phyloP scores from a whole-genome alignment of 2,797 vertebrate genomes.

The Poecile montanus region DNA sequence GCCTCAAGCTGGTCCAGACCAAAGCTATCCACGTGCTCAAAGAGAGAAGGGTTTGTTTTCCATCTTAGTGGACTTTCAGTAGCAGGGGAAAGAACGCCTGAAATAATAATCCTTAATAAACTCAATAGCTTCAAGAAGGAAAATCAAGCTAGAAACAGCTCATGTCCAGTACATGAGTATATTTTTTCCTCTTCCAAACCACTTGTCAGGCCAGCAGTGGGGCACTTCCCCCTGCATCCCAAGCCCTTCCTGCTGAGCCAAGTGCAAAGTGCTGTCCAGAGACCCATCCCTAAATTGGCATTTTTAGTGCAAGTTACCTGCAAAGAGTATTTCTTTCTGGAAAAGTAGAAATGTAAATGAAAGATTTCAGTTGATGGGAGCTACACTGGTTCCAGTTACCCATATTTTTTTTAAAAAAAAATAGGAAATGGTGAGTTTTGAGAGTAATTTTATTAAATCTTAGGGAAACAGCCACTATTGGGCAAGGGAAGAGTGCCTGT shows the following conservation, averaged over 20 bases:
- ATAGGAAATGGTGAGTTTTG: neutral
- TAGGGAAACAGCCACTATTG: neutral
- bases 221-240: neutral
- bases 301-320: neutral
- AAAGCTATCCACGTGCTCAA: neutral
- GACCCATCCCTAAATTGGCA: neutral
- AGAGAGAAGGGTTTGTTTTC: slow-evolving; percentile 36
- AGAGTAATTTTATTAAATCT: neutral
- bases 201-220: fast-evolving
- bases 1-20: slow-evolving; percentile 25
- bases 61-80: neutral
- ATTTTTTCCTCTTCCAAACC: neutral
- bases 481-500: neutral
- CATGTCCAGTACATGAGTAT: neutral
- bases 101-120: slow-evolving; percentile 52
- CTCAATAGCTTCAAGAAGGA: neutral
- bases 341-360: neutral
- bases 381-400: neutral
- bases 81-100: slow-evolving; percentile 38
- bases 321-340: neutral
- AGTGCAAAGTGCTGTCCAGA: neutral
- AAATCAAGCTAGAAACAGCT: neutral
- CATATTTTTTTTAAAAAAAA: neutral
- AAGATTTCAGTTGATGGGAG: neutral
- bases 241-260: neutral